These are phyloP conservation scores for Eupleurogrammus muticus DNA, from an alignment of 2,797 vertebrate species.

Conservation along the genomic window DNA sequence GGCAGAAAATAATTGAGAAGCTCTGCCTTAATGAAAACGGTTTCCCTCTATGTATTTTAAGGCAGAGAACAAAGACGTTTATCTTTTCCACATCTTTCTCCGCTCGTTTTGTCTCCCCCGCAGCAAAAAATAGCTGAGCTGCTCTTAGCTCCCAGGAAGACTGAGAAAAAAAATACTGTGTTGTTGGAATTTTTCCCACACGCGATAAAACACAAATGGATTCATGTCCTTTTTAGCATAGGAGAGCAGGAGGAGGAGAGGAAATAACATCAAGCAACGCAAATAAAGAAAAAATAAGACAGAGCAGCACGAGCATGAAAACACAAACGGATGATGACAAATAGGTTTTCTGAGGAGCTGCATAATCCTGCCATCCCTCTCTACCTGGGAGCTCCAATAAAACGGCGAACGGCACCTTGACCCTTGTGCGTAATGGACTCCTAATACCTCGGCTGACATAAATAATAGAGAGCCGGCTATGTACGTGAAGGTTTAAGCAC, in stretches of 20 bases:
- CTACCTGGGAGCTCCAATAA: slow-evolving; percentile 63
- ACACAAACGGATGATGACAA: slow-evolving; percentile 51
- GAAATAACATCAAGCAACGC: neutral
- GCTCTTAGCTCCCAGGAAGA: slow-evolving; percentile 61
- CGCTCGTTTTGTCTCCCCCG: slow-evolving; percentile 61
- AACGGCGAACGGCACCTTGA: slow-evolving; percentile 64
- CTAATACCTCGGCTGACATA: slow-evolving; percentile 54
- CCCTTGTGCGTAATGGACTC: slow-evolving; percentile 55
- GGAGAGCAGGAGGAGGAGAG: slow-evolving; percentile 10
- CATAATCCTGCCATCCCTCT: slow-evolving; percentile 61
- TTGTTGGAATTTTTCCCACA: slow-evolving; percentile 69
- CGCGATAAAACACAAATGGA: slow-evolving; percentile 60
- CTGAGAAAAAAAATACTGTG: slow-evolving; percentile 56
- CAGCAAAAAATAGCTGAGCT: slow-evolving; percentile 73
- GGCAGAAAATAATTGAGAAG: too few relatives aligned
- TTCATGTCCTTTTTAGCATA: slow-evolving; percentile 66
- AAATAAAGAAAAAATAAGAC: slow-evolving; percentile 58
- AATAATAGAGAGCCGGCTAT: slow-evolving; percentile 41
- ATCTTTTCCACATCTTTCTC: slow-evolving; percentile 64
- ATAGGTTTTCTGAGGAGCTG: slow-evolving; percentile 59
- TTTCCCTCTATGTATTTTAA: slow-evolving; percentile 23
- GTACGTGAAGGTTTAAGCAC: slow-evolving; percentile 23
- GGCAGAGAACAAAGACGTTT: slow-evolving; percentile 69
- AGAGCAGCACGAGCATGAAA: slow-evolving; percentile 26
- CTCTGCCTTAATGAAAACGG: slow-evolving; percentile 28